A percentile compares a stretch with the other conserved stretches of the same genome.
These are phyloP conservation scores for Cyaniris semiargus DNA, from an alignment of 2,888 invertebrate species.

Conservation along the genomic window DNA sequence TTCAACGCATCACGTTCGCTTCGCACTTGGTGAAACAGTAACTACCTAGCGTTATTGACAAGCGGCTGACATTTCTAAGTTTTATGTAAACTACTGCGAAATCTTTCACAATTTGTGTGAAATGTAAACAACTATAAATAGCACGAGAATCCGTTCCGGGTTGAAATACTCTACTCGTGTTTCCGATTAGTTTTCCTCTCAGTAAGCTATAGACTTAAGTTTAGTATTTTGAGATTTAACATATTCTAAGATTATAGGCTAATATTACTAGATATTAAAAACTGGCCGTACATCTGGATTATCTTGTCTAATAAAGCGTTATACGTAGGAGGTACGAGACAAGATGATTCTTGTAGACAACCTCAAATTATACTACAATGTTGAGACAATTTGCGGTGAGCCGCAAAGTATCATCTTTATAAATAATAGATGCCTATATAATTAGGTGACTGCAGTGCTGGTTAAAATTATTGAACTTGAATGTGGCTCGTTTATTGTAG, in stretches of 20 bases:
- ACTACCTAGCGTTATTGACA: conserved; percentile 45
- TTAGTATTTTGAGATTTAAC: background rate
- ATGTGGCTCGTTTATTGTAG: background rate
- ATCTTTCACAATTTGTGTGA: conserved; percentile 18
- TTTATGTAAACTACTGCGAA: conserved; percentile 32
- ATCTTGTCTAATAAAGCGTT: conserved; percentile 6
- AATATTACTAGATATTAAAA: background rate
- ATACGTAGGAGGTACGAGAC: conserved; percentile 21
- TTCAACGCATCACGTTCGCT: conserved; percentile 57
- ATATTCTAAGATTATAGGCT: background rate
- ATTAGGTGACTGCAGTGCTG: conserved; percentile 9
- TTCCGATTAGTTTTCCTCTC: background rate
- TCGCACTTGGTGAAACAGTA: conserved; percentile 45
- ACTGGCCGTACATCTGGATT: background rate
- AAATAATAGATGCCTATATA: conserved; percentile 23
- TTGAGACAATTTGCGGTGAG: conserved; percentile 21
- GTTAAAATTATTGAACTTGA: background rate
- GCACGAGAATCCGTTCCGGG: background rate
- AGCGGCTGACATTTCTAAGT: conserved; percentile 39
- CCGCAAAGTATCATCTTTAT: conserved; percentile 29
- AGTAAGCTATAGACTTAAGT: background rate
- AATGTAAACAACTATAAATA: conserved; percentile 17
- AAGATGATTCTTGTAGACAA: conserved; percentile 23
- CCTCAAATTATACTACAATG: conserved; percentile 28
- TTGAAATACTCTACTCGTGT: background rate